These are phyloP conservation scores for Neopelma chrysocephalum DNA, from an alignment of 2,797 vertebrate species.

Conservation along the genomic window DNA sequence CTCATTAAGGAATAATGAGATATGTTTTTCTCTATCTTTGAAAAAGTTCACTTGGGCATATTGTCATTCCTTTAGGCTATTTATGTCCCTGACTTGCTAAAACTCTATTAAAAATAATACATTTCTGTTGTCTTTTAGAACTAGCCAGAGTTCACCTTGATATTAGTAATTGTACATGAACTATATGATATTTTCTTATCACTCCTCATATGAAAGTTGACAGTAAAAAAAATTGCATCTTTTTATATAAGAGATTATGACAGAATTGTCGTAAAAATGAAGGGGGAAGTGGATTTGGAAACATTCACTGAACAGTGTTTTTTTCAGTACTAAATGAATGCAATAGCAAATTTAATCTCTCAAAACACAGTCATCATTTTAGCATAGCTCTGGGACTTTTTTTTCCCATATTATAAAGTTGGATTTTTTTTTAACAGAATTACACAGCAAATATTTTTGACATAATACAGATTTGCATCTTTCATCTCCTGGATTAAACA, in stretches of 20 bases:
- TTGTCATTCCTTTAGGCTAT: background rate
- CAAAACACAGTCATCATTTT: background rate
- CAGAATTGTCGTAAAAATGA: background rate
- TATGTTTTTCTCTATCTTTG: background rate
- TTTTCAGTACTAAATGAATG: background rate
- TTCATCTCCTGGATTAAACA: background rate
- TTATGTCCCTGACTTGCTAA: background rate
- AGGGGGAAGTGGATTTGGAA: slow-evolving; percentile 10
- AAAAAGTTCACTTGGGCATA: background rate
- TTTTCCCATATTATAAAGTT: background rate
- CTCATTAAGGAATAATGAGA: background rate
- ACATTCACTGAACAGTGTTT: background rate
- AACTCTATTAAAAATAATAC: background rate
- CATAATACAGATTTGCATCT: background rate
- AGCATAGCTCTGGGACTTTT: background rate
- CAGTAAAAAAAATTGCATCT: background rate
- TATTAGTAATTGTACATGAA: background rate
- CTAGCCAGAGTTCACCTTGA: background rate
- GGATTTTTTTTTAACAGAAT: background rate
- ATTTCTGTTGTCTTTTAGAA: background rate
- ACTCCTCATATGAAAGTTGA: background rate
- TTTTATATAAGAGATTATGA: background rate
- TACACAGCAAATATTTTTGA: background rate
- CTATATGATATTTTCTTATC: background rate
- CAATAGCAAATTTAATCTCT: slow-evolving; percentile 3